These are phyloP conservation scores for Falco novaeseelandiae DNA, from an alignment of 2,797 vertebrate genomes.

Conservation along the genomic window DNA sequence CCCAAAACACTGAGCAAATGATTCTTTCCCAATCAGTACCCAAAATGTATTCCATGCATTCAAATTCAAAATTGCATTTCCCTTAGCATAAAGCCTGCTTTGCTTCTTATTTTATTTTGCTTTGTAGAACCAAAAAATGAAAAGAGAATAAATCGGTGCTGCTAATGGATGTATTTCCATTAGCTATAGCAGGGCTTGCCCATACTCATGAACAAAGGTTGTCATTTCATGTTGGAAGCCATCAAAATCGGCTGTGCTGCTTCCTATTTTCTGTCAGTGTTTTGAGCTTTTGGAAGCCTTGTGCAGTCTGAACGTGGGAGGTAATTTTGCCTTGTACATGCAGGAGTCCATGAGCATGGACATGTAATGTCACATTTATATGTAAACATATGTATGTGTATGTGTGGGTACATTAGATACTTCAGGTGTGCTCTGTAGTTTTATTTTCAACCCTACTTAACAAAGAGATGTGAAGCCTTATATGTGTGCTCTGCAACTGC, in stretches of 20 bases:
- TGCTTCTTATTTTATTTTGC: neutral
- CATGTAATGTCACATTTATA: neutral
- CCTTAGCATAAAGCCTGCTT: neutral
- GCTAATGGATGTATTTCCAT: neutral
- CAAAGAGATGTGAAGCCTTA: neutral
- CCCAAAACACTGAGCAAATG: neutral
- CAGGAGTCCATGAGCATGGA: neutral
- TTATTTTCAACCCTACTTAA: neutral
- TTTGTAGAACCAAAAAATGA: neutral
- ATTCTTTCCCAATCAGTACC: neutral
- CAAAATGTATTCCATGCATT: neutral
- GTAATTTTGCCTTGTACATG: accelerated
- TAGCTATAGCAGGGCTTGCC: neutral
- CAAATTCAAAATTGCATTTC: neutral
- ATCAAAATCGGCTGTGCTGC: neutral
- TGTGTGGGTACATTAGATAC: neutral
- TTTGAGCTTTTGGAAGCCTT: neutral
- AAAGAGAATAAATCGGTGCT: neutral
- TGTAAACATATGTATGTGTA: neutral
- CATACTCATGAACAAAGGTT: neutral
- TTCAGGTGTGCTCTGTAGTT: neutral
- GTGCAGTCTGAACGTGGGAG: neutral
- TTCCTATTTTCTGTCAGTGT: neutral
- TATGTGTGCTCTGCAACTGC: neutral
- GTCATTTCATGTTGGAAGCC: neutral